Conservation (phyloP, 2,888 invertebrate species). For the Ectropis crepuscularia region DNA sequence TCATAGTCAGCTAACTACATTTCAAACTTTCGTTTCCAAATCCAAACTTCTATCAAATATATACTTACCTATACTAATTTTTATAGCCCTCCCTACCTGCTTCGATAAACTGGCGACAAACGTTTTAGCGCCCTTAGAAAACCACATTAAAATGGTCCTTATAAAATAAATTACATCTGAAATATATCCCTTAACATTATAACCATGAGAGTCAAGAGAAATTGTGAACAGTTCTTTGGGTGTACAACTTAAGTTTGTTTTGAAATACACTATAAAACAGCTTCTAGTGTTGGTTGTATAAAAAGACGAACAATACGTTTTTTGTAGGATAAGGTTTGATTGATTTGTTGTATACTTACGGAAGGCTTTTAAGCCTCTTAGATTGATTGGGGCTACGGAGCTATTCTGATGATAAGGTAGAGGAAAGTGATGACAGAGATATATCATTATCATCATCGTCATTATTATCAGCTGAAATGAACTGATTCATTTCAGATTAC, state of each 20-base stretch:
- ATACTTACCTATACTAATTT: conserved; percentile 19
- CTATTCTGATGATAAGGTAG: neutral
- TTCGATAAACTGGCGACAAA: conserved; percentile 28
- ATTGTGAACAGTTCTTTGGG: neutral
- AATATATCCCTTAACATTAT: neutral
- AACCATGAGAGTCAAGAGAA: neutral
- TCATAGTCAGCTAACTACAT: neutral
- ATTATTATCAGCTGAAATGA: too few relatives aligned
- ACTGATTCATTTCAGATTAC: too few relatives aligned
- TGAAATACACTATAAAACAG: conserved; percentile 32
- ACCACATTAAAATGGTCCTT: neutral
- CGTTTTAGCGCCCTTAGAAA: conserved; percentile 25
- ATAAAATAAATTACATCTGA: neutral
- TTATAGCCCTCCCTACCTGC: conserved; percentile 26
- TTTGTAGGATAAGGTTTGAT: conserved; percentile 24
- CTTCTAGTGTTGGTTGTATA: conserved; percentile 40
- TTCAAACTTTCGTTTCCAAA: neutral
- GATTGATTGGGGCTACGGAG: conserved; percentile 15
- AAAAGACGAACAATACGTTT: conserved; percentile 36
- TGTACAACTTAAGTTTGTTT: conserved; percentile 5
- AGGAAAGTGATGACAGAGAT: too few relatives aligned
- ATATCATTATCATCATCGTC: too few relatives aligned
- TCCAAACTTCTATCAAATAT: conserved; percentile 15
- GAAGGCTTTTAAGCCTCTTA: conserved; percentile 25
- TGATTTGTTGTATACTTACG: conserved; percentile 28